Conservation (phyloP, 1,140 invertebrate genomes). For the Scaptomyza graminum region DNA sequence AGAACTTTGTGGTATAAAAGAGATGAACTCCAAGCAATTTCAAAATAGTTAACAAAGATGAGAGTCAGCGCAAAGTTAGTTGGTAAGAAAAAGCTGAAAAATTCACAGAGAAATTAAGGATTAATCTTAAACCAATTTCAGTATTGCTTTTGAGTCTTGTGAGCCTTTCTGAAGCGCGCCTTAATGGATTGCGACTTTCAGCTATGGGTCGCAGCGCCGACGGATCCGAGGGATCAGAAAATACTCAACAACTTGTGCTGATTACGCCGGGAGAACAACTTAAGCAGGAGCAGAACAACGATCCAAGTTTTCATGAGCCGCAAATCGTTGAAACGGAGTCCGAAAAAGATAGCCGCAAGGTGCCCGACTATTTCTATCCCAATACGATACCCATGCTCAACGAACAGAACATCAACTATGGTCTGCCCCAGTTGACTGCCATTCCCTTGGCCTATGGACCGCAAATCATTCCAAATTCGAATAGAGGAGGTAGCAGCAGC, state of each 20-base stretch:
- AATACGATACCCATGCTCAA: slow-evolving; percentile 73
- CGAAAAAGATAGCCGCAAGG: slow-evolving; percentile 70
- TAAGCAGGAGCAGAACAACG: slow-evolving; percentile 26
- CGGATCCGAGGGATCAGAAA: slow-evolving; percentile 6
- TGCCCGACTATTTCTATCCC: slow-evolving; percentile 75
- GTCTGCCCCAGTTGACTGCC: slow-evolving; percentile 59
- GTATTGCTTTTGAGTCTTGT: slow-evolving; percentile 38
- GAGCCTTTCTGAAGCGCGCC: slow-evolving; percentile 27
- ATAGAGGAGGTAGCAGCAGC: background rate
- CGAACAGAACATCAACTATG: slow-evolving; percentile 70
- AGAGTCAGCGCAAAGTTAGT: slow-evolving; percentile 25
- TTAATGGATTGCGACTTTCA: slow-evolving; percentile 26
- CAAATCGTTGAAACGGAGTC: slow-evolving; percentile 53
- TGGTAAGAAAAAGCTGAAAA: slow-evolving; percentile 29
- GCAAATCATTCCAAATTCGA: slow-evolving; percentile 20
- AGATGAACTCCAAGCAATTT: background rate
- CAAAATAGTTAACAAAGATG: slow-evolving; percentile 49
- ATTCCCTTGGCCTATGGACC: slow-evolving; percentile 60
- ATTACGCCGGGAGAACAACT: slow-evolving; percentile 39
- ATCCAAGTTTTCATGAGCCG: slow-evolving; percentile 55
- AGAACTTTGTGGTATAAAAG: slow-evolving; percentile 42
- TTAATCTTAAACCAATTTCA: slow-evolving; percentile 1
- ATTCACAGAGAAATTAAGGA: background rate
- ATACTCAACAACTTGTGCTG: slow-evolving; percentile 50
- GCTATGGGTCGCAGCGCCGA: slow-evolving; percentile 37